These are phyloP conservation scores for Rhizomys pruinosus DNA, from an alignment of 2,113 vertebrate species.

Conservation along the genomic window DNA sequence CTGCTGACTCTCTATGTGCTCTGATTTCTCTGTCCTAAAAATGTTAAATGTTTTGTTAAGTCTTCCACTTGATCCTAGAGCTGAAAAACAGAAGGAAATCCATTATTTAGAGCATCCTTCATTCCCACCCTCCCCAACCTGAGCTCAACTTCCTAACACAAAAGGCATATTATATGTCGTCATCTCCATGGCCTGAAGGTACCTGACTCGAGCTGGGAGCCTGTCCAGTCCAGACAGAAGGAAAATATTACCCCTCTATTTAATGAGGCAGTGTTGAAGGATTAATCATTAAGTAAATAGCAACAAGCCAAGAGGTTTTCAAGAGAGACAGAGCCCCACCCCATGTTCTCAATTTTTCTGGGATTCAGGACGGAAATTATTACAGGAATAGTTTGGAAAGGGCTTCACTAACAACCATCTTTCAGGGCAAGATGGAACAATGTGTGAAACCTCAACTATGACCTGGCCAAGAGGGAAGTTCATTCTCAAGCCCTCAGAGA, in stretches of 20 bases:
- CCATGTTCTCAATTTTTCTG: constrained; percentile 72
- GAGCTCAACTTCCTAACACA: constrained; percentile 54
- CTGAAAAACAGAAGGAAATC: constrained; percentile 59
- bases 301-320: constrained; percentile 73
- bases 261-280: constrained; percentile 75
- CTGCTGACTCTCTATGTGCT: background rate
- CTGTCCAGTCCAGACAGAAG: constrained; percentile 74
- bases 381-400: constrained; percentile 60
- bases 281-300: constrained; percentile 83
- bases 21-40: background rate
- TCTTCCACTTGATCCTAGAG: constrained; percentile 4
- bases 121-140: background rate
- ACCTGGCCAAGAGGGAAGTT: constrained; percentile 49
- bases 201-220: constrained; percentile 71
- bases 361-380: constrained; percentile 73
- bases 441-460: constrained; percentile 34
- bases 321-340: constrained; percentile 60
- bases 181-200: constrained; percentile 45
- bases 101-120: constrained; percentile 32
- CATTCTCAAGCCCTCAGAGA: constrained; percentile 29
- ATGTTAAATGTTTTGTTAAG: constrained; percentile 13
- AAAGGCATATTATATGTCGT: constrained; percentile 65
- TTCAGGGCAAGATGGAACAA: constrained; percentile 68
- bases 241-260: constrained; percentile 70
- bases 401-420: background rate